Conservation (phyloP, 2,888 invertebrate species). For the Heliconius sara region DNA sequence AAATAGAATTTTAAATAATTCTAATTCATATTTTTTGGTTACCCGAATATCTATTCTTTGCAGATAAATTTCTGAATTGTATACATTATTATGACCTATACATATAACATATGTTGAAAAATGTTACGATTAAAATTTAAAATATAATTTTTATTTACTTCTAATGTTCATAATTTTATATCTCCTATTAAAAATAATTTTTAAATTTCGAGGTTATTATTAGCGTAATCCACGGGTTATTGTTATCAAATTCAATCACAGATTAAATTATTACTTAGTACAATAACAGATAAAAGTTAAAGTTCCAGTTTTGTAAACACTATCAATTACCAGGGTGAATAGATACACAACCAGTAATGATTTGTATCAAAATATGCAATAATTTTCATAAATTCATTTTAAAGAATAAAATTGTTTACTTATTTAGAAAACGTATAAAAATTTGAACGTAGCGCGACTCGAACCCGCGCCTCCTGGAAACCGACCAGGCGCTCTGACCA, state of each 20-base stretch:
- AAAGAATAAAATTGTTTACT: too few species aligned
- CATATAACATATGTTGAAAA: neutral
- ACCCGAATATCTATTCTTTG: neutral
- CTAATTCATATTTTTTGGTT: neutral
- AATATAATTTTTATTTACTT: neutral
- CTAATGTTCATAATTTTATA: neutral
- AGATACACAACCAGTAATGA: too few species aligned
- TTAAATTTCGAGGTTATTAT: constrained; percentile 5
- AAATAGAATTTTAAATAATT: neutral
- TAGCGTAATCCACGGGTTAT: neutral
- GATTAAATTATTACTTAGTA: neutral
- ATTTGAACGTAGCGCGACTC: too few species aligned
- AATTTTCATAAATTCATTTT: too few species aligned
- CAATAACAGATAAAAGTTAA: neutral
- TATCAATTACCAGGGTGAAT: too few species aligned
- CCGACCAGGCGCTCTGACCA: too few species aligned
- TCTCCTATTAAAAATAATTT: neutral
- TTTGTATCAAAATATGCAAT: too few species aligned
- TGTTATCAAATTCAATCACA: neutral
- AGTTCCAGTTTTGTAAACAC: too few species aligned
- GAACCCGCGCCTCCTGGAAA: too few species aligned
- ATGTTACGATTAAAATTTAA: neutral
- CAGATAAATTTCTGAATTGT: neutral
- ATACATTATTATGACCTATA: neutral
- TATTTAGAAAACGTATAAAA: too few species aligned